Conservation (phyloP, 2,797 vertebrate genomes). For the Tamandua tetradactyla region DNA sequence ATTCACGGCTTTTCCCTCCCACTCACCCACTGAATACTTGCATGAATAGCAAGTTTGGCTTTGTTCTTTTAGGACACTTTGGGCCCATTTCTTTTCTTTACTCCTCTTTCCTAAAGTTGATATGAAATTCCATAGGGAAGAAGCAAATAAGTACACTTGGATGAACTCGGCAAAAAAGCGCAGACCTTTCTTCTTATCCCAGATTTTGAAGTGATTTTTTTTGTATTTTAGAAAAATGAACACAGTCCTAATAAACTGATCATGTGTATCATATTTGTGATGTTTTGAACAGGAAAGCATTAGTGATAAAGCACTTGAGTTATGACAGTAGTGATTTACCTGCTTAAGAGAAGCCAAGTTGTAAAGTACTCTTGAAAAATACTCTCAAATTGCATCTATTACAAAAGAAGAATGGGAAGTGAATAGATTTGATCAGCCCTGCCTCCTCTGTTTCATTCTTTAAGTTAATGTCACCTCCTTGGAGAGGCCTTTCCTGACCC, state of each 20-base stretch:
- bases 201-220: constrained; percentile 50
- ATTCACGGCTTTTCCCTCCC: constrained; percentile 5
- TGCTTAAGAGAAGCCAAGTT: neutral
- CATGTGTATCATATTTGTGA: neutral
- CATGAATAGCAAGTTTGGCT: neutral
- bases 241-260: neutral
- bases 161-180: constrained; percentile 55
- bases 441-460: neutral
- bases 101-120: constrained; percentile 66
- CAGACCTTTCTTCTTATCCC: constrained; percentile 42
- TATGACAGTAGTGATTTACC: neutral
- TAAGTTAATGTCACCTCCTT: neutral
- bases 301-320: neutral
- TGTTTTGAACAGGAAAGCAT: neutral
- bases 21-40: neutral
- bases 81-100: constrained; percentile 59
- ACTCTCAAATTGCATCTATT: neutral
- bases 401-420: neutral
- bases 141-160: constrained; percentile 65
- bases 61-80: constrained; percentile 24
- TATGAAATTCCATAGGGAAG: constrained; percentile 17
- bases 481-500: neutral
- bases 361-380: constrained; percentile 19
- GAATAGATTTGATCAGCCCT: neutral
- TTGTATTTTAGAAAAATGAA: neutral